Evolutionary conservation across 2,113 vertebrate species (phyloP), one percentile per base, ranked within the genome.

Genomic region (Chloropsis cyanopogon): DNA sequence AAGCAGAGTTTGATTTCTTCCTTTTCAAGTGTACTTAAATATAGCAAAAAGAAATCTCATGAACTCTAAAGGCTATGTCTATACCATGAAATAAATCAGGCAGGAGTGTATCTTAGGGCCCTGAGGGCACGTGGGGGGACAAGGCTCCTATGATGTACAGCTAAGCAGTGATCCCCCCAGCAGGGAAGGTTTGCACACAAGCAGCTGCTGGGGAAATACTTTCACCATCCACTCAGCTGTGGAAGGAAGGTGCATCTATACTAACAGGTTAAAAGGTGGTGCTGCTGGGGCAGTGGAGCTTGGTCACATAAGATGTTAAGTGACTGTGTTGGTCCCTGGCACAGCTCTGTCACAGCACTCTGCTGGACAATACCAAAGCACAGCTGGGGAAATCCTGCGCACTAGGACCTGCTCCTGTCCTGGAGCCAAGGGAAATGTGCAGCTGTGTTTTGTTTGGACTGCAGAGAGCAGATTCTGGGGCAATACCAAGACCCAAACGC

Each of bases 361-460:
- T 29, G 25, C 37, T 5, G 9, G 47, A 6, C 14, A 57, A 8
- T 18, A 19, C 26, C 50, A 83, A 53, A 25, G 14, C 17, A 61
- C 9, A 21, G 41, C 42, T 15, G 1, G 3, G 19, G 31, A 72
- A 83, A 65, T 41, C 22, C 19, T 6, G 5, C 6, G 4, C 8
- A 0, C 3, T 42, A 23, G 17, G 14, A 22, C 19, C 23, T 46
- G 7, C 24, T 70, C 7, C 56, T 79, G 23, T 21, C 33, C 39
- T 49, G 42, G 7, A 65, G 15, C 56, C 33, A 63, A 46, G 16
- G 18, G 35, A 50, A 83, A n/a, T 78, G 13, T 69, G 39, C 3
- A 3, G 12, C 54, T 11, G 50, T 3, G 3, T 53, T 86, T 10
- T 0, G 0, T 42, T 15, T 2, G 1, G 21, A 2, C 12, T 57